These are phyloP conservation scores for Mesoclemmys tuberculata DNA, from an alignment of 2,113 vertebrate genomes.

Conservation along the genomic window DNA sequence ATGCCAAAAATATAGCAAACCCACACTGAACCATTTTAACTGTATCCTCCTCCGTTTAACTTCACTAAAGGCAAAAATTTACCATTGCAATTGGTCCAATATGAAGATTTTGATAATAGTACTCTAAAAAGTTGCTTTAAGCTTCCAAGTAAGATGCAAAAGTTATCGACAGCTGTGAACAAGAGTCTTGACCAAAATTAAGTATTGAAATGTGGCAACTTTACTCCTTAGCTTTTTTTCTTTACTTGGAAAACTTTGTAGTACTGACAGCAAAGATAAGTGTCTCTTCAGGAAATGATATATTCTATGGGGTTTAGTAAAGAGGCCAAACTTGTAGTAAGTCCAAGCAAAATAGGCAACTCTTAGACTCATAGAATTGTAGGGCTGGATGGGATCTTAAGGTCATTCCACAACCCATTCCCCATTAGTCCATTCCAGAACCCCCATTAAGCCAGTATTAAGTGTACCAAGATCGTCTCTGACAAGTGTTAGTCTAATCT, in stretches of 20 bases:
- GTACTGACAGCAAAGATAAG: neutral
- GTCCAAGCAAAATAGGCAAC: too few species aligned
- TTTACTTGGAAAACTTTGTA: neutral
- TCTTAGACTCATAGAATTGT: too few species aligned
- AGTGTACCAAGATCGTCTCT: too few species aligned
- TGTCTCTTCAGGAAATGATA: neutral
- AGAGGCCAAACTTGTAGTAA: neutral
- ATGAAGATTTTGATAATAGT: neutral
- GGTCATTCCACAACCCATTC: too few species aligned
- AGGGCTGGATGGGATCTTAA: too few species aligned
- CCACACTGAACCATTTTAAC: fast-evolving
- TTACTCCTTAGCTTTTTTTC: fast-evolving
- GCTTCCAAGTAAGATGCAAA: neutral
- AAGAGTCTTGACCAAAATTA: neutral
- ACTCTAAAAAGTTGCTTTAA: neutral
- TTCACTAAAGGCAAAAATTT: neutral
- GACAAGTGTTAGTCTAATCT: too few species aligned
- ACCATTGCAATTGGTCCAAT: neutral
- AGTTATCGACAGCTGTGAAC: fast-evolving
- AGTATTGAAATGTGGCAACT: neutral
- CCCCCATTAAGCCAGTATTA: too few species aligned
- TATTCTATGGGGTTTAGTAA: neutral
- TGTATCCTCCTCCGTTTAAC: neutral
- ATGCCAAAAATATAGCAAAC: neutral
- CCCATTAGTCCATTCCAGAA: too few species aligned